Evolutionary conservation across 2,888 invertebrate genomes (phyloP).

Genomic region (Diaprepes abbreviatus): DNA sequence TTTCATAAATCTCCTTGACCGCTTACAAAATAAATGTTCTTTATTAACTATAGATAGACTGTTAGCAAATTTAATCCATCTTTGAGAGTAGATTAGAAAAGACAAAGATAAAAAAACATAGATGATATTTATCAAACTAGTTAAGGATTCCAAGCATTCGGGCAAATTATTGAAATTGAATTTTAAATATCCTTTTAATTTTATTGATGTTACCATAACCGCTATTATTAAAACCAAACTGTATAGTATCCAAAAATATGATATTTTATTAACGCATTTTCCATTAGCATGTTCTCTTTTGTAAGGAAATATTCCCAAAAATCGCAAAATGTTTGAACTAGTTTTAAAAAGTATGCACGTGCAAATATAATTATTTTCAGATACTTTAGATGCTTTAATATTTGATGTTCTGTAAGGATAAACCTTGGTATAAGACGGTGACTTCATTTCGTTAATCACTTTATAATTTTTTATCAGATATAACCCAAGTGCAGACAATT

Average conservation of each 20-base stretch:
- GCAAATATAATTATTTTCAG: slow-evolving; percentile 50
- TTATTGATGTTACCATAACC: slow-evolving; percentile 38
- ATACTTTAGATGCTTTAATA: neutral
- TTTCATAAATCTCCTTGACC: slow-evolving; percentile 54
- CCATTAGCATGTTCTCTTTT: slow-evolving; percentile 58
- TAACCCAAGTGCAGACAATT: no score
- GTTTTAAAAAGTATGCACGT: slow-evolving; percentile 60
- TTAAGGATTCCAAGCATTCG: slow-evolving; percentile 59
- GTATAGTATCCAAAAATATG: slow-evolving; percentile 58
- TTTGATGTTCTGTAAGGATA: no score
- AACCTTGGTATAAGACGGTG: no score
- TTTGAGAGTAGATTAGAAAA: slow-evolving; percentile 56
- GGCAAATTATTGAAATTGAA: slow-evolving; percentile 52
- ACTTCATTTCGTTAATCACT: no score
- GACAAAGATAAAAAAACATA: slow-evolving; percentile 58
- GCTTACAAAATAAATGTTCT: slow-evolving; percentile 61
- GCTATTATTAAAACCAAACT: slow-evolving; percentile 53
- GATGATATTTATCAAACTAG: slow-evolving; percentile 59
- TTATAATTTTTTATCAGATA: no score
- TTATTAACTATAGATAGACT: slow-evolving; percentile 55
- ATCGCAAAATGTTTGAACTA: slow-evolving; percentile 53
- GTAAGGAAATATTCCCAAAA: slow-evolving; percentile 62
- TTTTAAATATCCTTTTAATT: neutral
- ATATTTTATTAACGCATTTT: slow-evolving; percentile 59
- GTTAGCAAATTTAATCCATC: slow-evolving; percentile 60